Evolutionary conservation across 2,113 vertebrate genomes (phyloP).

Genomic region (western clawed frog (Xenopus tropicalis)): DNA sequence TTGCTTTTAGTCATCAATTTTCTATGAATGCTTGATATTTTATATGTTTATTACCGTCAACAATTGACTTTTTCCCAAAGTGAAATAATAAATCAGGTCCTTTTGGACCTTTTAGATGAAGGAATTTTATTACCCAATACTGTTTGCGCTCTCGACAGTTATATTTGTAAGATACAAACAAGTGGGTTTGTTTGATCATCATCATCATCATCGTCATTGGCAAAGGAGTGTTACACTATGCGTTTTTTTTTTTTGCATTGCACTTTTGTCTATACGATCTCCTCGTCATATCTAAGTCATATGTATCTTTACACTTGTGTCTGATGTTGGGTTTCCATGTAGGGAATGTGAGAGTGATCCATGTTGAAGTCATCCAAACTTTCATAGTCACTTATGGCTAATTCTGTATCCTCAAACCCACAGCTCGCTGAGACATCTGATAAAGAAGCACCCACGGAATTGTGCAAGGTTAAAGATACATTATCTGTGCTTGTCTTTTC

Average conservation of each 20-base stretch:
- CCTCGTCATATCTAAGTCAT: fast-evolving
- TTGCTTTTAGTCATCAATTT: background rate
- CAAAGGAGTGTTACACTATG: background rate
- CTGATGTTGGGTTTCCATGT: conserved; percentile 84
- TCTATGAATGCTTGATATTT: background rate
- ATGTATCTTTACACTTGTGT: conserved; percentile 80
- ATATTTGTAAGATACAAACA: conserved; percentile 9
- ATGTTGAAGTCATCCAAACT: conserved; percentile 78
- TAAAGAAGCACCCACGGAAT: conserved; percentile 77
- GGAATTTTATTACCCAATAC: conserved; percentile 24
- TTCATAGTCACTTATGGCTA: conserved; percentile 79
- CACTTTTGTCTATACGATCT: conserved; percentile 16
- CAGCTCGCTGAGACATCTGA: conserved; percentile 75
- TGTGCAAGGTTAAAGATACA: conserved; percentile 67
- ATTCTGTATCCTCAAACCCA: conserved; percentile 76
- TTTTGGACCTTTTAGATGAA: too few species aligned
- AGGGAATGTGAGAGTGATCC: conserved; percentile 68
- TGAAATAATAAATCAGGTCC: too few species aligned
- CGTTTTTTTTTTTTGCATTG: conserved; percentile 12
- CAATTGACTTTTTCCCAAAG: too few species aligned
- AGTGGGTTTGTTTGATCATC: conserved; percentile 5
- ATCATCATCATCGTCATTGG: background rate
- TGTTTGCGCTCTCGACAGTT: background rate
- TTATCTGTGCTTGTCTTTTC: conserved; percentile 66
- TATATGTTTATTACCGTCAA: too few species aligned